Percentiles rank a stretch among this genome's conserved stretches.
Conservation (phyloP, 2,888 invertebrate species). For the Standfussiana lucernea region DNA sequence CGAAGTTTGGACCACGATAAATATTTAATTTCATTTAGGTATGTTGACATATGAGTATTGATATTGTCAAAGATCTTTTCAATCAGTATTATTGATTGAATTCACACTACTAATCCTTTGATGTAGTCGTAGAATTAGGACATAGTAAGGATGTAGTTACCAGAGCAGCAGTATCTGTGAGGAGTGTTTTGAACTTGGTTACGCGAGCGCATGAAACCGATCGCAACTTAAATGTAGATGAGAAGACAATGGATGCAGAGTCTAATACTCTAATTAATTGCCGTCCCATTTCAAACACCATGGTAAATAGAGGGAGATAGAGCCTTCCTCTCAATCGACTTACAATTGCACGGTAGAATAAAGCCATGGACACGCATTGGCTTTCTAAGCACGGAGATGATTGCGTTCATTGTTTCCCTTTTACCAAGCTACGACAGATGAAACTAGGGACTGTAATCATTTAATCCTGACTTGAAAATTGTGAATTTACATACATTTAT, state of each 20-base stretch:
- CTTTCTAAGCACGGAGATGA: conserved; percentile 29
- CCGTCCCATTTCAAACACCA: conserved; percentile 19
- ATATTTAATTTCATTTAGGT: conserved; percentile 52
- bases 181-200: conserved; percentile 43
- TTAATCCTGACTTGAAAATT: background rate
- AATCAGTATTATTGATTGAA: conserved; percentile 12
- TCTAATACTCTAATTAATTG: conserved; percentile 47
- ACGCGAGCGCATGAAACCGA: conserved; percentile 32
- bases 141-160: conserved; percentile 8
- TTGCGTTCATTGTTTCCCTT: conserved; percentile 22
- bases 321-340: conserved; percentile 18
- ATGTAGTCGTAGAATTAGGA: background rate
- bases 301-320: conserved; percentile 29
- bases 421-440: background rate
- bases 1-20: conserved; percentile 42
- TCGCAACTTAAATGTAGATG: conserved; percentile 45
- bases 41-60: conserved; percentile 11
- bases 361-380: conserved; percentile 19
- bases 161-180: background rate
- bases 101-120: background rate
- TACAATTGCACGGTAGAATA: conserved; percentile 28
- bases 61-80: background rate
- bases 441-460: background rate
- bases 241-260: conserved; percentile 20
- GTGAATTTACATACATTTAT: background rate